Conservation (phyloP, 2,888 invertebrate genomes). For the Agelastica alni region DNA sequence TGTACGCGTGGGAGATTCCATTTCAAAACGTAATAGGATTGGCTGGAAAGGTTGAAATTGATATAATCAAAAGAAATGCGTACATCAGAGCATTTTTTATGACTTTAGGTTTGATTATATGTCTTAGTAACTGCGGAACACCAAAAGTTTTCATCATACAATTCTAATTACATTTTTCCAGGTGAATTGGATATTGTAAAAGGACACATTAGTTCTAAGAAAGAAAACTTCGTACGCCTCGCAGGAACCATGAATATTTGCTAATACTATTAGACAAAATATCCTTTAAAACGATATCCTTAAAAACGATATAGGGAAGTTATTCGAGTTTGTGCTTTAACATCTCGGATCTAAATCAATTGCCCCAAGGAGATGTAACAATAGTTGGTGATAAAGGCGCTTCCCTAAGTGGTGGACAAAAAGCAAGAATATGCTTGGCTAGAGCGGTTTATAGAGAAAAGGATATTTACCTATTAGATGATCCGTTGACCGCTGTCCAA, state of each 20-base stretch:
- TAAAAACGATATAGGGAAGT: conserved; percentile 63
- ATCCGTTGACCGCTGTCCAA: conserved; percentile 86
- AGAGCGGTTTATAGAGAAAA: conserved; percentile 72
- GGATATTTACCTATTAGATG: conserved; percentile 81
- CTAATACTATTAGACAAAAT: conserved; percentile 77
- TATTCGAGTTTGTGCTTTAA: conserved; percentile 68
- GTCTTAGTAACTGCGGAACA: too few species aligned
- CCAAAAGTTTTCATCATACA: too few species aligned
- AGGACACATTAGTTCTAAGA: conserved; percentile 68
- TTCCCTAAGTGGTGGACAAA: conserved; percentile 80
- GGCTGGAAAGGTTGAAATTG: conserved; percentile 62
- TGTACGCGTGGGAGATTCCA: conserved; percentile 76
- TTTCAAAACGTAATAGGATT: conserved; percentile 66
- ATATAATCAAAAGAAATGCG: conserved; percentile 64
- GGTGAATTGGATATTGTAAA: conserved; percentile 63
- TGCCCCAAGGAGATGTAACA: conserved; percentile 72
- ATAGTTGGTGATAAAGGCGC: conserved; percentile 79
- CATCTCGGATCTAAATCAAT: conserved; percentile 74
- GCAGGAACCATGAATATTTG: conserved; percentile 85
- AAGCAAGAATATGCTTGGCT: conserved; percentile 72
- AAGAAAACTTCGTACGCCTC: conserved; percentile 74
- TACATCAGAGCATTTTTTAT: conserved; percentile 69
- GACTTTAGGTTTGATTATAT: conserved; percentile 79
- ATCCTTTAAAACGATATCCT: conserved; percentile 77
- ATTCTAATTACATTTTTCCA: too few species aligned